phyloP scores from a whole-genome alignment of 53 echinoderm and acorn worm species.

The Antedon mediterranea region DNA sequence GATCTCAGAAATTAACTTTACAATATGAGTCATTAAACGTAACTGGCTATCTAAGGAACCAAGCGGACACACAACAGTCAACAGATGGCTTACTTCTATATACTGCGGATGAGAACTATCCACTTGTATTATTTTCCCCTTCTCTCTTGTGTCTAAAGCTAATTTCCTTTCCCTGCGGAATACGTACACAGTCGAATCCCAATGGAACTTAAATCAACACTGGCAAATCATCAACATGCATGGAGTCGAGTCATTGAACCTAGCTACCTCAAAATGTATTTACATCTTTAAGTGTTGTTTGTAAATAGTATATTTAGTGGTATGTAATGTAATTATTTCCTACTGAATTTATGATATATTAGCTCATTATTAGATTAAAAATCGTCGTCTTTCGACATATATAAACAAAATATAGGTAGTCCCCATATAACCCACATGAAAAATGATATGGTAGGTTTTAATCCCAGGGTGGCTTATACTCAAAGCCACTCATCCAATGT shows the following conservation, averaged over 20 bases:
- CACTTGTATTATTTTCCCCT: not conserved
- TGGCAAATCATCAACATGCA: not conserved
- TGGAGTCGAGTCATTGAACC: constrained; percentile 1
- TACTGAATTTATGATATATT: no score
- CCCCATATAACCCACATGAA: no score
- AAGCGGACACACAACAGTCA: not conserved
- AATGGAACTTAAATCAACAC: not conserved
- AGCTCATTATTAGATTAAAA: no score
- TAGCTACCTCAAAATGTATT: not conserved
- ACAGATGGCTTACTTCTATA: not conserved
- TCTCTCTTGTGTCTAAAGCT: not conserved
- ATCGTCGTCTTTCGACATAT: no score
- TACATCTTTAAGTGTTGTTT: not conserved
- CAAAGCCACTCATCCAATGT: no score
- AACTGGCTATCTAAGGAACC: not conserved
- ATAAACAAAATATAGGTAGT: no score
- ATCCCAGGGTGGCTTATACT: no score
- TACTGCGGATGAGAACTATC: not conserved
- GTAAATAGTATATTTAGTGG: not conserved
- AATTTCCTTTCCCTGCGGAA: not conserved
- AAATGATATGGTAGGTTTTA: no score
- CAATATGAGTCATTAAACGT: not conserved
- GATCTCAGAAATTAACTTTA: not conserved
- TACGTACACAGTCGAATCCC: not conserved
- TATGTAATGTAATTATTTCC: not conserved